Base-by-base conservation (phyloP, 2,113 vertebrate species). In the Pseudolaguvia tuberculata region DNA sequence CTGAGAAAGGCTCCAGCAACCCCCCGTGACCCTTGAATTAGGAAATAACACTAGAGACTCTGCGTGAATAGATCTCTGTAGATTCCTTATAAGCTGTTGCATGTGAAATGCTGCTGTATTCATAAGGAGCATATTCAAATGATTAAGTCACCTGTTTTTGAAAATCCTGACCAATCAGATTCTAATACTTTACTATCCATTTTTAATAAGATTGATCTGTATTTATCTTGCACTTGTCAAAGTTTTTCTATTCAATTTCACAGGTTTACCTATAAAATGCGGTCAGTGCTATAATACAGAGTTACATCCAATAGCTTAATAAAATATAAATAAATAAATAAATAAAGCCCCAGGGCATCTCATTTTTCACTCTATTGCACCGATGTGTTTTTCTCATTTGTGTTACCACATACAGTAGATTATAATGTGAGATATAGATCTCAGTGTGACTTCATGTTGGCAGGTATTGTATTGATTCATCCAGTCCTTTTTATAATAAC, bases 291-390 rank as follows among this genome's bases (percentile, higher is more conserved):
- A 23, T 15, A 21, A 27, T 13, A 11, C 8, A 18, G 18, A 20
- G 27, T 52, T 67, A 27, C 20, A n/a, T 4, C 21, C 6, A 23
- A 53, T 55, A 18, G 39, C 21, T 8, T 20, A 20, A 21, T 20
- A 20, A 58, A 23, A 53, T 70, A 53, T n/a, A n/a, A 53, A 51
- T n/a, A 50, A 53, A 70, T 42, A 18, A 39, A 52, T 23, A 27
- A 48, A 27, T 12, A 48, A 67, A 27, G 63, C 25, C 50, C 9
- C 23, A 12, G 63, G 12, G 23, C 15, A 72, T 45, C 63, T 67
- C 63, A 53, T 74, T 65, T 74, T 53, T 74, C 72, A 74, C 72
- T 65, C 42, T 42, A 29, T n/a, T 45, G 72, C 72, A 53, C 50
- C 29, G 59, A 7, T 65, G 29, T 42, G 47, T 39, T 74, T 63